These are phyloP conservation scores for Cotesia congregata DNA, from an alignment of 2,888 invertebrate species.

Conservation along the genomic window DNA sequence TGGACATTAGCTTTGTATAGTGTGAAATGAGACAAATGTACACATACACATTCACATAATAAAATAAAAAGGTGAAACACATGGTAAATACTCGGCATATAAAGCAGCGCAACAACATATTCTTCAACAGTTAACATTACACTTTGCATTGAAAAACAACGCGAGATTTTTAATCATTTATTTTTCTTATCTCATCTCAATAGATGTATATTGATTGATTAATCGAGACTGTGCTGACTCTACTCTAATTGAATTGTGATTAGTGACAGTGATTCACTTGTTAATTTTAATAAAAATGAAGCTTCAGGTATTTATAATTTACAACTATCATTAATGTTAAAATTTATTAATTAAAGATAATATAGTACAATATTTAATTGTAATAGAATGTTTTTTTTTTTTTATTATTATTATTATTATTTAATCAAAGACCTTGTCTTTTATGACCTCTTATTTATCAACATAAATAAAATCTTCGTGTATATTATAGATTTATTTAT, in stretches of 20 bases:
- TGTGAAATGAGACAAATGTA: conserved; percentile 17
- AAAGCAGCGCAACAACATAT: conserved; percentile 44
- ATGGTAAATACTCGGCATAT: conserved; percentile 42
- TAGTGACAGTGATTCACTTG: not conserved
- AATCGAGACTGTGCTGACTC: not conserved
- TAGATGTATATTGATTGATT: not conserved
- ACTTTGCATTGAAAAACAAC: conserved; percentile 34
- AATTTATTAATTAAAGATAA: not conserved
- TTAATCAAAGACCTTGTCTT: not conserved
- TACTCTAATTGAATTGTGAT: not conserved
- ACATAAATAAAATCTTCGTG: not conserved
- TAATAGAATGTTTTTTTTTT: too few relatives aligned
- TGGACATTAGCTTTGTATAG: conserved; percentile 18
- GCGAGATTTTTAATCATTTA: conserved; percentile 22
- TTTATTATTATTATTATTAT: not conserved
- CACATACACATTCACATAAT: conserved; percentile 1
- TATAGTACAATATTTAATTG: too few relatives aligned
- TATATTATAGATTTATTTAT: not conserved
- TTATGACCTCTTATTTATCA: not conserved
- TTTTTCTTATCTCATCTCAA: conserved; percentile 5
- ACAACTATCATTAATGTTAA: not conserved
- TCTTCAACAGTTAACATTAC: conserved; percentile 45
- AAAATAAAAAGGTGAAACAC: conserved; percentile 36
- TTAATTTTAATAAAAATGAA: not conserved
- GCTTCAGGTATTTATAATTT: not conserved